Evolutionary conservation across 2,113 vertebrate species (phyloP), one percentile per base, ranked within the genome.

Genomic region (Osmerus mordax): DNA sequence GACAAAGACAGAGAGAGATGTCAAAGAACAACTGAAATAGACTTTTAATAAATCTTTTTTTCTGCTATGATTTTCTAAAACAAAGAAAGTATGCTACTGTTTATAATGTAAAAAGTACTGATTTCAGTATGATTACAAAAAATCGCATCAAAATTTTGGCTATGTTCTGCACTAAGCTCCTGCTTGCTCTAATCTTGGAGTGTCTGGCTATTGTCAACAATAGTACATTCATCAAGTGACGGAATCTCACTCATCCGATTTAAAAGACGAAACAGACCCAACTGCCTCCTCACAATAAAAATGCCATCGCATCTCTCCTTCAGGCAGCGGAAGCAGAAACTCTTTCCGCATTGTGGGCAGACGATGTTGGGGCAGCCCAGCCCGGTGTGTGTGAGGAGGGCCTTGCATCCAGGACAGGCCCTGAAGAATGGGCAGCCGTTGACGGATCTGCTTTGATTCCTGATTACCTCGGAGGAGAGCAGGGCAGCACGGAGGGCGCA

Each of bases 261-360:
- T 1, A 36, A 36, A 6, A 36, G 1, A 36, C 32, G 32, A 36
- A 36, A 36, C 5, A 36, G 32, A 36, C 4, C 3, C 4, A 36
- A 6, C 0, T 36, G 32, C 32, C 32, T 36, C 7, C 1, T 4
- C 7, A 6, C 29, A 32, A 16, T 32, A 21, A 25, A 4, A 15
- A 56, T 19, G 32, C 5, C 5, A 36, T 11, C 12, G 6, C n/a
- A 41, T 70, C 72, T 13, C 72, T 41, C 28, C 0, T 25, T 47
- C 56, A 79, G 62, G 56, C 81, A 83, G 47, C 81, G 80, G 71
- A 83, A 86, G 78, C 84, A 86, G 73, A 86, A 84, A 8, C 0
- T 3, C n/a, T 25, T 56, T 1, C 3, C 0, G 47, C 84, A 86
- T 0, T 76, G 0, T 11, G 76, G 80, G 41, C 84, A 86, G 6